Conservation (phyloP, 1,140 invertebrate genomes). For the Halotydeus destructor region DNA sequence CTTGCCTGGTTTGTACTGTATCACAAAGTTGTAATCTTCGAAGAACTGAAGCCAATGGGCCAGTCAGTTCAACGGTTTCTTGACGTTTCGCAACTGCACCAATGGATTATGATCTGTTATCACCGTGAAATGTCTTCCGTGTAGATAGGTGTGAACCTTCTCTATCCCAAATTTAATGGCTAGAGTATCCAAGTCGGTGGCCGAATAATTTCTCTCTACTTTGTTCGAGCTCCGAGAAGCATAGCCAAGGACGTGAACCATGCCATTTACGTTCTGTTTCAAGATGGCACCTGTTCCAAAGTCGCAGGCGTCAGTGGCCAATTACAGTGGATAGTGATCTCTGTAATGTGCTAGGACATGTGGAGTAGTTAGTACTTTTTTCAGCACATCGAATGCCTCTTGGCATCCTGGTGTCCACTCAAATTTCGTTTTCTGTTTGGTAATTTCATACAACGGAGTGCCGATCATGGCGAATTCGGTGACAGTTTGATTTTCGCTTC, state of each 20-base stretch:
- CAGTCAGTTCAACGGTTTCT: slow-evolving; percentile 18
- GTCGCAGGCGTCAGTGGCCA: not conserved
- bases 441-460: not conserved
- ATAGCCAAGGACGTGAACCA: too few species aligned
- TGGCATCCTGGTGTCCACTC: not conserved
- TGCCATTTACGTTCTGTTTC: not conserved
- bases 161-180: slow-evolving; percentile 28
- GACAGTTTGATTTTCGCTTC: slow-evolving; percentile 11
- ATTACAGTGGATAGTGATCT: slow-evolving; percentile 3
- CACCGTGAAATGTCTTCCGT: slow-evolving; percentile 28
- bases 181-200: slow-evolving; percentile 29
- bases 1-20: slow-evolving; percentile 10
- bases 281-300: slow-evolving; percentile 3
- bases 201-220: slow-evolving; percentile 27
- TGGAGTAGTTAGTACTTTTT: slow-evolving; percentile 12
- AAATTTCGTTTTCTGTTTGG: not conserved
- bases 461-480: slow-evolving; percentile 3
- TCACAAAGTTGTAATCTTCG: slow-evolving; percentile 15
- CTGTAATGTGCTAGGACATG: slow-evolving; percentile 19
- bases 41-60: slow-evolving; percentile 16
- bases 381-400: slow-evolving; percentile 6
- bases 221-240: slow-evolving; percentile 15
- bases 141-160: slow-evolving; percentile 29
- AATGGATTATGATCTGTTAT: slow-evolving; percentile 30
- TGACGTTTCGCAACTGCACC: slow-evolving; percentile 25